phyloP scores from a whole-genome alignment of 64 coral and sea anemone species.

The Montipora foliosa region DNA sequence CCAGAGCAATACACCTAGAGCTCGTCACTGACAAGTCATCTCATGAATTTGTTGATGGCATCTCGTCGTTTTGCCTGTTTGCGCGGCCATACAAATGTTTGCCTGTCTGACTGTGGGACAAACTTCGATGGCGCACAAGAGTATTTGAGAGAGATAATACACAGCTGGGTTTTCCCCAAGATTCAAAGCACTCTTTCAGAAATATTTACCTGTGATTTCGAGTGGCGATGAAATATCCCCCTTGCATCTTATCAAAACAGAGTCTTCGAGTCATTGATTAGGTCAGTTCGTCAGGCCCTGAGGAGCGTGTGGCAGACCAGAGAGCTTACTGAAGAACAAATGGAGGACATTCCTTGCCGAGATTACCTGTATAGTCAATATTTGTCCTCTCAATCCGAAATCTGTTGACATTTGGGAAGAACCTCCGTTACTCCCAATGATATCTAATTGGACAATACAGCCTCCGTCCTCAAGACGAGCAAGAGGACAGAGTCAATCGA shows the following conservation, averaged over 20 bases:
- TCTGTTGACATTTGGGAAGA: too few relatives aligned
- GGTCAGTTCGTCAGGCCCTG: conserved; percentile 59
- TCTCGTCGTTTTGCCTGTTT: conserved; percentile 48
- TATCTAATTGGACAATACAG: conserved; percentile 21
- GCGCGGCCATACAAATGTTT: conserved; percentile 50
- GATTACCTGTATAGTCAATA: too few relatives aligned
- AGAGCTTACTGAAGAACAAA: conserved; percentile 63
- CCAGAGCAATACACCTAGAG: conserved; percentile 59
- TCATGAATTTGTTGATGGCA: conserved; percentile 48
- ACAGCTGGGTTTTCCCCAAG: conserved; percentile 47
- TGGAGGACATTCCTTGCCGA: conserved; percentile 51
- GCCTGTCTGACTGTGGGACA: conserved; percentile 63
- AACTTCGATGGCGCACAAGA: conserved; percentile 66
- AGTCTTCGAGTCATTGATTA: neutral
- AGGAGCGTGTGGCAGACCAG: conserved; percentile 58
- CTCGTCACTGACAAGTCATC: conserved; percentile 43
- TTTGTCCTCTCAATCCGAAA: too few relatives aligned
- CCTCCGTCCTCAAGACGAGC: too few relatives aligned
- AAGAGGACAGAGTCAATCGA: too few relatives aligned
- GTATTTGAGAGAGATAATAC: conserved; percentile 43
- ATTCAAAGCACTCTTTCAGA: conserved; percentile 48
- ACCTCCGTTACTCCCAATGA: neutral
- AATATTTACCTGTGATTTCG: neutral
- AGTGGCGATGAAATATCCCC: too few relatives aligned
- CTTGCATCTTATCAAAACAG: too few relatives aligned